phyloP scores from a whole-genome alignment of 2,113 vertebrate genomes.

The Peromyscus leucopus region DNA sequence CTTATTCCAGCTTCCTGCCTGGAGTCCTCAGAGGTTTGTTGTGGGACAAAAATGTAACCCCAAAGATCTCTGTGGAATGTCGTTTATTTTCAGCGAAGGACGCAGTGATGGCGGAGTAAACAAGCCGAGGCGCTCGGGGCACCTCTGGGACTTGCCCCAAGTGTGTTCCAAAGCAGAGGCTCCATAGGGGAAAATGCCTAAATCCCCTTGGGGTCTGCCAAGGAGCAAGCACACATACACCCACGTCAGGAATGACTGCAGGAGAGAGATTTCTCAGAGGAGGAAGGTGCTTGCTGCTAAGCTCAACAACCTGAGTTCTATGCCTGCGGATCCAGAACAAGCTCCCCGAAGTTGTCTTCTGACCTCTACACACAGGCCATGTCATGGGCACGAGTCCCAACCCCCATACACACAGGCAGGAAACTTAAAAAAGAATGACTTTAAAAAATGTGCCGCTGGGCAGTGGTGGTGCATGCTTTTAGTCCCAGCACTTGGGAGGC shows the following conservation, averaged over 20 bases:
- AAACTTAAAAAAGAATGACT: background rate
- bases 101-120: conserved; percentile 40
- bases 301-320: background rate
- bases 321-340: no score
- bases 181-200: background rate
- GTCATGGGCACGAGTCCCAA: background rate
- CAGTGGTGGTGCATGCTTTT: accelerated
- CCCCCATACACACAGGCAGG: background rate
- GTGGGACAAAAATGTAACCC: conserved; percentile 16
- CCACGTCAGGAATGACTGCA: background rate
- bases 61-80: conserved; percentile 42
- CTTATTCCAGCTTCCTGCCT: conserved; percentile 49
- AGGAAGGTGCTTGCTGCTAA: background rate
- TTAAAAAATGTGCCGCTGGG: background rate
- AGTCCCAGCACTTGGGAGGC: background rate
- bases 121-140: conserved; percentile 4
- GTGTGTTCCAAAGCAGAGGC: background rate
- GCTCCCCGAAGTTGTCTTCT: background rate
- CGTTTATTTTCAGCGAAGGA: conserved; percentile 64
- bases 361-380: background rate
- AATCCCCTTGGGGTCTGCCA: background rate
- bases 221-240: background rate
- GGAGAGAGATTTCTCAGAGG: background rate
- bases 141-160: conserved; percentile 13
- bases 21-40: conserved; percentile 22